Evolutionary conservation across 1,140 invertebrate genomes (phyloP).

Genomic region (Babylonia areolata): DNA sequence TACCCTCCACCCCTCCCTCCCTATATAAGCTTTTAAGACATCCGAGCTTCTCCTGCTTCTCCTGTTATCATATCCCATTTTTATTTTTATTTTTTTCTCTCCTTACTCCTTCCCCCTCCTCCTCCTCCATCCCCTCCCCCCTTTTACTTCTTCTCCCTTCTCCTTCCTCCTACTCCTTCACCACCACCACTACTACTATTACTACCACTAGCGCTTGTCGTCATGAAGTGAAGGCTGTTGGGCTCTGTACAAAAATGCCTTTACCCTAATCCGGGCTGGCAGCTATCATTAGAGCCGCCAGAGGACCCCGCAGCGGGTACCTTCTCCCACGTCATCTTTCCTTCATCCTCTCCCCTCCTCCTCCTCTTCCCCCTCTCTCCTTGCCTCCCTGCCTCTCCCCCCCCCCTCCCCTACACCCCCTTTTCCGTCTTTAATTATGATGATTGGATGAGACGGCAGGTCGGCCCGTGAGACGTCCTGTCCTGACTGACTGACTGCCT

Average conservation of each 20-base stretch:
- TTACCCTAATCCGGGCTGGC: slow-evolving; percentile 17
- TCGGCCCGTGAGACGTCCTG: background rate
- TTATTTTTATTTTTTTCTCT: background rate
- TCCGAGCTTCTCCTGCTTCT: background rate
- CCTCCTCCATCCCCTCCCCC: background rate
- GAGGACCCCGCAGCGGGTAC: too few relatives aligned
- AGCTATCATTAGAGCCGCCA: slow-evolving; percentile 22
- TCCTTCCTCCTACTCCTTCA: background rate
- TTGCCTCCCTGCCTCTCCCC: too few relatives aligned
- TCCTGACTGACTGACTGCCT: too few relatives aligned
- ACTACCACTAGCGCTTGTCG: background rate
- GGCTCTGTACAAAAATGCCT: slow-evolving; percentile 23
- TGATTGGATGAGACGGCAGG: slow-evolving; percentile 18
- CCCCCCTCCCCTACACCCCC: too few relatives aligned
- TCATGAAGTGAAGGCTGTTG: slow-evolving; percentile 2
- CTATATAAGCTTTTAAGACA: background rate
- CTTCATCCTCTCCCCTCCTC: too few relatives aligned
- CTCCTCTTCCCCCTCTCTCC: too few relatives aligned
- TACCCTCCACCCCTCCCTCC: background rate
- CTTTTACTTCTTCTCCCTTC: background rate
- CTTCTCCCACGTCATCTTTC: slow-evolving; percentile 15
- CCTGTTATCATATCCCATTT: background rate
- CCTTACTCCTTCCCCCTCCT: background rate
- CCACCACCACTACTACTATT: background rate
- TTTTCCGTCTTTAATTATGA: slow-evolving; percentile 27